These are phyloP conservation scores for Hyla sarda DNA, from an alignment of 2,113 vertebrate species.

Conservation along the genomic window DNA sequence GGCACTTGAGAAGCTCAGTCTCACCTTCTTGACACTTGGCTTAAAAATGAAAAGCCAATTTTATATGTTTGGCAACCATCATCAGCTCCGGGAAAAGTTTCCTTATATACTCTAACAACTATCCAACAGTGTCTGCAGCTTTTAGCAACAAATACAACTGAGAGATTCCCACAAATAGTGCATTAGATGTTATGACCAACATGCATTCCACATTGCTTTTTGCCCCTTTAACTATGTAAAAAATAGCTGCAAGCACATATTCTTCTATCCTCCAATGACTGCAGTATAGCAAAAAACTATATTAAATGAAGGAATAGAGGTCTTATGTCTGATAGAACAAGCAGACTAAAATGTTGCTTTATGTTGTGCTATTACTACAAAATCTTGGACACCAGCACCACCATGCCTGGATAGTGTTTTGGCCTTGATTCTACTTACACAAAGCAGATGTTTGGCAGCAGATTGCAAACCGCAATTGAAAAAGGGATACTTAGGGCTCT, in stretches of 20 bases:
- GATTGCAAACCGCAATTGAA: not conserved
- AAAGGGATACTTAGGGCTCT: not conserved
- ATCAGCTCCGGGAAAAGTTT: too few relatives aligned
- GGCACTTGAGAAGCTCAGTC: too few relatives aligned
- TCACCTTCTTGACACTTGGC: too few relatives aligned
- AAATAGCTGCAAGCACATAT: not conserved
- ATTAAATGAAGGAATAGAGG: conserved; percentile 6
- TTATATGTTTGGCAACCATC: too few relatives aligned
- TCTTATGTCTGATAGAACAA: conserved; percentile 21
- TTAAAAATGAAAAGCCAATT: too few relatives aligned
- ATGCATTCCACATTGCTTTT: too few relatives aligned
- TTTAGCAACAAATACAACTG: too few relatives aligned
- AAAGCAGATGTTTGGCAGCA: conserved; percentile 38
- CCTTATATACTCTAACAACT: too few relatives aligned
- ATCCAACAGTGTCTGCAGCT: too few relatives aligned
- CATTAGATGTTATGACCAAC: too few relatives aligned
- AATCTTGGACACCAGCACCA: conserved; percentile 20
- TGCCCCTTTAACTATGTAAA: not conserved
- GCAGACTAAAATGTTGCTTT: conserved; percentile 18
- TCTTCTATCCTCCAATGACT: not conserved
- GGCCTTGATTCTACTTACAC: not conserved
- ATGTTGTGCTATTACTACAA: conserved; percentile 2
- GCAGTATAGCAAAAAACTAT: not conserved
- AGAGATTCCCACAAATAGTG: too few relatives aligned
- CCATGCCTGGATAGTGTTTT: conserved; percentile 51